A percentile compares a stretch with the other conserved stretches of the same genome.
These are phyloP conservation scores for Phasia obesa DNA, from an alignment of 2,888 invertebrate species.

Conservation along the genomic window DNA sequence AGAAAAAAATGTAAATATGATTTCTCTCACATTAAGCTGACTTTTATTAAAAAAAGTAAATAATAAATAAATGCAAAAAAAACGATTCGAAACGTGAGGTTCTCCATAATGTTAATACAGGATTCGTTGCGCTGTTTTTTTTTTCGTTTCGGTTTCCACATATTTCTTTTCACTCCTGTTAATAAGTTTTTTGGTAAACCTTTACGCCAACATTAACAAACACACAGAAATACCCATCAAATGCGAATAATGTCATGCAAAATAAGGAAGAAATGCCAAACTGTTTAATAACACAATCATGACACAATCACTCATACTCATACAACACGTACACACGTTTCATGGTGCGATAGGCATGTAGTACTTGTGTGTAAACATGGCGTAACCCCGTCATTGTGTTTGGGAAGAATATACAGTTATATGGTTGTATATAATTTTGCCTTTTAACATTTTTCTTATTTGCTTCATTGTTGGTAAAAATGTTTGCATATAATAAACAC, in stretches of 20 bases:
- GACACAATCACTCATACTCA: neutral
- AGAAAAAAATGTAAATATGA: slow-evolving; percentile 43
- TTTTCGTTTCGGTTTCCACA: neutral
- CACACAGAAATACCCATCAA: neutral
- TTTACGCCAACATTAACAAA: slow-evolving; percentile 31
- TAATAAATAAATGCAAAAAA: slow-evolving; percentile 4
- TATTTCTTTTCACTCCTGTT: neutral
- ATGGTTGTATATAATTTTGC: slow-evolving; percentile 24
- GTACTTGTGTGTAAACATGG: slow-evolving; percentile 7
- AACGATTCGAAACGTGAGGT: slow-evolving; percentile 9
- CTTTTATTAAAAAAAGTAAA: slow-evolving; percentile 14
- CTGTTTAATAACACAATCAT: neutral
- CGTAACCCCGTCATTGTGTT: slow-evolving; percentile 53
- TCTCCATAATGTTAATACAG: slow-evolving; percentile 26
- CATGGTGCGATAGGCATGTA: neutral
- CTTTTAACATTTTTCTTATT: neutral
- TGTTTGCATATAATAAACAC: neutral
- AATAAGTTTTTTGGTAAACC: neutral
- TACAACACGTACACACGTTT: neutral
- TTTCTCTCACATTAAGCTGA: slow-evolving; percentile 21
- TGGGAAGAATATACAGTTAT: slow-evolving; percentile 54
- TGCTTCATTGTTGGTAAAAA: slow-evolving; percentile 17
- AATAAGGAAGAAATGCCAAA: slow-evolving; percentile 1
- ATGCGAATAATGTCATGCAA: neutral
- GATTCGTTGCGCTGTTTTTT: slow-evolving; percentile 1